These are phyloP conservation scores for Anseranas semipalmata DNA, from an alignment of 2,113 vertebrate genomes.

Conservation along the genomic window DNA sequence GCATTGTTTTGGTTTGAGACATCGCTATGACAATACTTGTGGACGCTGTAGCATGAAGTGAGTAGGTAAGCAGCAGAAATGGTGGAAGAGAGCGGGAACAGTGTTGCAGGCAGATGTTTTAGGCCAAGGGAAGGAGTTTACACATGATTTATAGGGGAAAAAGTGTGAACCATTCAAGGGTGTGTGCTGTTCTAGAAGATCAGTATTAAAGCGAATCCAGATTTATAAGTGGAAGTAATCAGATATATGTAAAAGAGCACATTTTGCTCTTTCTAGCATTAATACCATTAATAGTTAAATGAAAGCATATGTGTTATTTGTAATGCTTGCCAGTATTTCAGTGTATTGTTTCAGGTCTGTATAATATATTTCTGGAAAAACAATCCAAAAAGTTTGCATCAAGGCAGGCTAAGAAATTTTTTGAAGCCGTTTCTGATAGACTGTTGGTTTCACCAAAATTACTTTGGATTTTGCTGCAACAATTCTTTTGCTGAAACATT, in stretches of 20 bases:
- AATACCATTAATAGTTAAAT: background rate
- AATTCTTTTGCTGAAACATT: background rate
- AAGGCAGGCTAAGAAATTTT: background rate
- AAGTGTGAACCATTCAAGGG: constrained; percentile 1
- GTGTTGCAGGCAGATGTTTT: background rate
- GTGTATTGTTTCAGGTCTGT: background rate
- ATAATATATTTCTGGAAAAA: background rate
- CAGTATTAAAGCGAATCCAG: background rate
- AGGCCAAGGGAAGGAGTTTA: background rate
- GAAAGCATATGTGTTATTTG: background rate
- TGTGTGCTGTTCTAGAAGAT: constrained; percentile 3
- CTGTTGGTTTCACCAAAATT: constrained; percentile 3
- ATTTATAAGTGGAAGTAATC: constrained; percentile 33
- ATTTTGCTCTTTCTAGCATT: constrained; percentile 1
- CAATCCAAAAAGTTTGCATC: background rate
- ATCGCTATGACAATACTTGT: background rate
- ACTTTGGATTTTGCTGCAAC: background rate
- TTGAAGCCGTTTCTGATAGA: background rate
- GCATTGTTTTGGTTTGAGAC: background rate
- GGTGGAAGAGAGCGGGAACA: background rate
- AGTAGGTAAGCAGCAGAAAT: background rate
- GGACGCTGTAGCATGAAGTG: background rate
- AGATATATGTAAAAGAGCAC: background rate
- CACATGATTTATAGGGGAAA: background rate
- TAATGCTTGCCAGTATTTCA: constrained; percentile 4